Base-by-base conservation (phyloP, 2,113 vertebrate species). In the Saccopteryx bilineata region DNA sequence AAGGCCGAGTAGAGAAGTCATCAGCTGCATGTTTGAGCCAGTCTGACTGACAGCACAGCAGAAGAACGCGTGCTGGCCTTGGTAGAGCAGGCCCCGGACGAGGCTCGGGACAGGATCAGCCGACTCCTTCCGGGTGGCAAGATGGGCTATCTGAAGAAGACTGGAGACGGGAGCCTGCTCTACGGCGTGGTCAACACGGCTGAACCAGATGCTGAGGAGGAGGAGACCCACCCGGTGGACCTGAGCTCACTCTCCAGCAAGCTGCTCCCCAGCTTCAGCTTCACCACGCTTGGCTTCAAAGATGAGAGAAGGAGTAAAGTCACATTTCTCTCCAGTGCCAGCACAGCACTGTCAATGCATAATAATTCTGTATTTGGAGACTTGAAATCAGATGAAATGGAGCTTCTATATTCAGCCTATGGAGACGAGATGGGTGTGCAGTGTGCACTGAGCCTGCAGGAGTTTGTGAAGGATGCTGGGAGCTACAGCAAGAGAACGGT, bases 381-480 rank as follows among this genome's bases (percentile, higher is more conserved):
- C 97, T 96, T 99, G 97, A 98, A 99, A 33, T 97, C 99, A 0
- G 99, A 99, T 28, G 99, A 99, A 98, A 98, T 98, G 81, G 99
- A 99, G 48, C 98, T 99, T 83, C 97, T 99, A 9, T 99, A 99
- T 88, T 99, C 99, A 0, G 99, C 99, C 13, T 99, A 99, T 4
- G 99, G 99, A 52, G 99, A 99, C 58, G 99, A 99, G 96, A 99
- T 99, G 1, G 99, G 99, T 4, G 99, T 99, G 69, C 99, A 99
- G 83, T 99, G 99, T 90, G 99, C 99, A 13, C 98, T 99, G 96
- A 99, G 99, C 97, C 98, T 99, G 94, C 99, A 99, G 97, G 99
- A 99, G 97, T 99, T 99, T 92, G 99, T 99, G 72, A 99, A 99
- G 97, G 99, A 99, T 19, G 99, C 99, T 85, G 99, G 99, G 81